Base-by-base conservation (phyloP, 1,140 invertebrate genomes). In the Mamestra configurata region DNA sequence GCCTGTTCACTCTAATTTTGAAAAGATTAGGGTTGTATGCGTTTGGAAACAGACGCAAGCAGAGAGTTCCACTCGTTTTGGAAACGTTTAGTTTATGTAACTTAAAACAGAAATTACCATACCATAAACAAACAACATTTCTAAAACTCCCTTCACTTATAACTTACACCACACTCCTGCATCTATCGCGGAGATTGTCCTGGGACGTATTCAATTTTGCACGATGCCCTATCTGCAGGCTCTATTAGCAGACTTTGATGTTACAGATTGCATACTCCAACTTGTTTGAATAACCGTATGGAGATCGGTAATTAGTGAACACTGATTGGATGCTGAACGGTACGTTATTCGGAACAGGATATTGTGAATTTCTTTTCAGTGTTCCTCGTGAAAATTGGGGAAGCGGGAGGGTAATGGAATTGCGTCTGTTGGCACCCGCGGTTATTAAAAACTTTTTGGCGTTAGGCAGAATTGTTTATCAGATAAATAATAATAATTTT, bases 181-280 rank as follows among this genome's bases (percentile, higher is more conserved):
- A 86, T 91, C 90, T 91, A 88, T 91, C 89, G 88, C 81, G 82
- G 88, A 90, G 89, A 92, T 90, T 88, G 89, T 86, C 82, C 83
- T 71, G 88, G 87, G 86, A 87, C 89, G 89, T 92, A 91, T 92
- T 92, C 89, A 92, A 92, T 92, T 92, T 91, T 88, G 90, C 89
- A 82, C 86, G 84, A 83, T 79, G 82, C 88, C 79, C 85, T 89
- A 89, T 89, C 89, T 88, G 57, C 89, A 70, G 84, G 80, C 86
- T 91, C 87, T 91, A 90, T 92, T 92, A 92, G 89, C 83, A 79
- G 85, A 89, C 84, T 90, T 89, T 87, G 89, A 89, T 86, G 86
- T 84, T 83, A 76, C 82, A 86, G 83, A 83, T 84, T 80, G 77
- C 66, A n/a, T n/a, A 43, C 51, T 75, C 57, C 37, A 66, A 76